A percentile compares a stretch with the other conserved stretches of the same genome.
phyloP scores from a whole-genome alignment of 2,797 vertebrate species.

The Apodemus agrarius region DNA sequence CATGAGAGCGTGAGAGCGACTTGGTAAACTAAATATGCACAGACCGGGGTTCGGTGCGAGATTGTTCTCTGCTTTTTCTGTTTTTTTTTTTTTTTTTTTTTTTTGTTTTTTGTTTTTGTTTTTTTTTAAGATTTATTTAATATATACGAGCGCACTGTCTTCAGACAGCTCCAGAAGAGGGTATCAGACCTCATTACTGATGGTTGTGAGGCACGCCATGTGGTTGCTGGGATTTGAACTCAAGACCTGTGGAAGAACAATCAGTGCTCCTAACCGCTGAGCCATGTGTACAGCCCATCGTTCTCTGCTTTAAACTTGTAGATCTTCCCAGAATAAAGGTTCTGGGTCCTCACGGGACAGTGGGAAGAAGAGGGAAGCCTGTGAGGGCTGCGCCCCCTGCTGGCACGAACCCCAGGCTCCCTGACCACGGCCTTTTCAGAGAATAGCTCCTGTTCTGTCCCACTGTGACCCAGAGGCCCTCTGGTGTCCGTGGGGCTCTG shows the following conservation, averaged over 20 bases:
- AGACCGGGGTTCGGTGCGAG: neutral
- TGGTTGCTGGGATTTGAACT: no score
- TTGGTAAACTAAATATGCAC: neutral
- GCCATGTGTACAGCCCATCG: no score
- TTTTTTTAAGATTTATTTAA: no score
- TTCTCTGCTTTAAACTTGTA: neutral
- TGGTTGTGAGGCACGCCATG: no score
- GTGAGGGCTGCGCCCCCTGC: neutral
- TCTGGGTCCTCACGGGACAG: neutral
- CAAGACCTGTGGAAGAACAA: no score
- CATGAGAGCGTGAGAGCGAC: neutral
- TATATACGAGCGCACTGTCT: no score
- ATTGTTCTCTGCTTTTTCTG: neutral
- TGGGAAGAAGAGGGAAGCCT: no score
- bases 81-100: no score
- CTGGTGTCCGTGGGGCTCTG: neutral
- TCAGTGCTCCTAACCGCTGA: no score
- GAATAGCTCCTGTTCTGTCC: neutral
- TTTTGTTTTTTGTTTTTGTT: no score
- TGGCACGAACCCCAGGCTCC: fast-evolving
- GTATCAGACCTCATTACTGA: no score
- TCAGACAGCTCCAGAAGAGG: no score
- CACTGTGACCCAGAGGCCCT: neutral
- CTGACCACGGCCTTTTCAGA: neutral
- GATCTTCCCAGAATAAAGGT: neutral